Conservation (phyloP, 2,113 vertebrate genomes). For the Uria lomvia region DNA sequence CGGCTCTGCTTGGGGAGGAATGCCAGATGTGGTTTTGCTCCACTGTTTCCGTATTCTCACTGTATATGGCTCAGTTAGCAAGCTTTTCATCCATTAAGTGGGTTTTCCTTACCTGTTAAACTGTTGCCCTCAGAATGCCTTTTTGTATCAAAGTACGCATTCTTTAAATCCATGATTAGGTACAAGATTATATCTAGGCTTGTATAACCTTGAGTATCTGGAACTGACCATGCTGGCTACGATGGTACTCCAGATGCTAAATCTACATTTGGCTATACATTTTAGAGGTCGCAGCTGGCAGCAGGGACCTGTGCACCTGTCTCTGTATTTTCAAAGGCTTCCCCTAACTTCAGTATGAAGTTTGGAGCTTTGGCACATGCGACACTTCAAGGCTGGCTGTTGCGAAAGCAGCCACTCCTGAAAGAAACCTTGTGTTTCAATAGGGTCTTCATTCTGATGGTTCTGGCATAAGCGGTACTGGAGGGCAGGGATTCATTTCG, state of each 20-base stretch:
- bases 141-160: neutral
- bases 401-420: neutral
- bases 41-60: neutral
- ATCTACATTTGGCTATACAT: neutral
- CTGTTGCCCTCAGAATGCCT: neutral
- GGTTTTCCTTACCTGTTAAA: neutral
- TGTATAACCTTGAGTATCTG: neutral
- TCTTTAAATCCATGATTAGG: neutral
- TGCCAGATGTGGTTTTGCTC: neutral
- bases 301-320: neutral
- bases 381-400: neutral
- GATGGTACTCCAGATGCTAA: neutral
- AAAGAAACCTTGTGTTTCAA: neutral
- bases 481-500: neutral
- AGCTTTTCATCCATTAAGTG: neutral
- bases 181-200: neutral
- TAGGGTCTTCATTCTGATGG: neutral
- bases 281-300: neutral
- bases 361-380: neutral
- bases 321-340: neutral
- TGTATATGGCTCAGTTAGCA: neutral
- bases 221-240: neutral
- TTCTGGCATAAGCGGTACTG: neutral
- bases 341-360: neutral
- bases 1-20: neutral